Evolutionary conservation across 2,888 invertebrate species (phyloP), one percentile per base, ranked within the genome.

Genomic region (Linyphia triangularis): DNA sequence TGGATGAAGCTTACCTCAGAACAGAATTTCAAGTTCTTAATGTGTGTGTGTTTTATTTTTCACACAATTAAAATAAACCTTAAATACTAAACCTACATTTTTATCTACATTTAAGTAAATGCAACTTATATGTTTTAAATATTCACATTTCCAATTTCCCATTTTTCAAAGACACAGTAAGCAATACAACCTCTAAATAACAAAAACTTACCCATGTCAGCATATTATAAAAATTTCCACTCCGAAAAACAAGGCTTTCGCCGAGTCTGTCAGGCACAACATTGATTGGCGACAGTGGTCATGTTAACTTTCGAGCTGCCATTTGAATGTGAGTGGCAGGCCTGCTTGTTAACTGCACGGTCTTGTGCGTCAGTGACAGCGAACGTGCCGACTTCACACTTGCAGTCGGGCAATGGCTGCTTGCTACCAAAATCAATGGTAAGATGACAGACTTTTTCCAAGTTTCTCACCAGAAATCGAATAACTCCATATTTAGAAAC

Each of bases 321-420:
- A 85, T 85, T 82, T 81, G 81, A 82, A 88, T 88, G 81, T 88
- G 86, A 81, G 86, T 88, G 86, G 75, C 86, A 81, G 73, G 9
- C 19, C 1, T 10, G 81, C 81, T 88, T 88, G 86, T 88, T 88
- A 88, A 67, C 81, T 82, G 28, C 79, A 79, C 65, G 73, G 79
- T 79, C 85, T 67, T 72, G 67, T 82, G 86, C 81, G n/a, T 28
- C 69, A 4, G 28, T 88, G 86, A 88, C 86, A 88, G 81, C 75
- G 59, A 78, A 75, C 86, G 86, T 88, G 86, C 81, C 81, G 22
- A 30, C 22, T 43, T 22, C 65, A 61, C 30, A 79, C 40, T 77
- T 16, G n/a, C 24, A 26, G 67, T 69, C 37, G 22, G 19, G 67
- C 67, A 30, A 69, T n/a, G n/a, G n/a, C n/a, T n/a, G n/a, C n/a